Evolutionary conservation across 2,797 vertebrate species (phyloP).

Genomic region (Dromococcyx pavoninus): DNA sequence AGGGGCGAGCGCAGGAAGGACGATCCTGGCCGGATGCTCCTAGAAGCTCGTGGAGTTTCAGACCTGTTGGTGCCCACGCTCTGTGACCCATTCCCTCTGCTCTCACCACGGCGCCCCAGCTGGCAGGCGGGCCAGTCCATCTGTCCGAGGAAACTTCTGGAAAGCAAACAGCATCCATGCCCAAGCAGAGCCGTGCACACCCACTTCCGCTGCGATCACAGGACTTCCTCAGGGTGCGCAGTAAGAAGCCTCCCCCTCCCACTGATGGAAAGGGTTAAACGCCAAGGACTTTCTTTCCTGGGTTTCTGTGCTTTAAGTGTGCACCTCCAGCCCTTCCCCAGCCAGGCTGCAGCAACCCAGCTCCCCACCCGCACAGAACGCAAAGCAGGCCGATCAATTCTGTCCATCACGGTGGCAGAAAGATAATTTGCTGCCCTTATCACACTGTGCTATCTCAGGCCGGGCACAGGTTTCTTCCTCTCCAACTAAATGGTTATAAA

Average conservation of each 20-base stretch:
- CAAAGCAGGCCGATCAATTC: not conserved
- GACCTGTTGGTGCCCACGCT: not conserved
- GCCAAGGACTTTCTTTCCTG: not conserved
- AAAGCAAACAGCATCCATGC: not conserved
- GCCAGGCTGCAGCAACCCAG: not conserved
- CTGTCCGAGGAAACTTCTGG: constrained; percentile 8
- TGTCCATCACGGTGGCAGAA: not conserved
- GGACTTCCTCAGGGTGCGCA: not conserved
- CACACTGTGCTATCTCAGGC: not conserved
- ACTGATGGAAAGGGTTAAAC: not conserved
- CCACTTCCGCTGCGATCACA: not conserved
- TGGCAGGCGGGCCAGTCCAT: not conserved
- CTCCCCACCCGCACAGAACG: not conserved
- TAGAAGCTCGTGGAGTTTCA: not conserved
- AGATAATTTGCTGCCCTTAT: constrained; percentile 43
- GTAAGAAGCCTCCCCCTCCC: not conserved
- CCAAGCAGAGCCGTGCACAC: not conserved
- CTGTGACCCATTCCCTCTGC: not conserved
- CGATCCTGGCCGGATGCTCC: not conserved
- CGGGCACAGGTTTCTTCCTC: not conserved
- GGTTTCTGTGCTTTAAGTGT: not conserved
- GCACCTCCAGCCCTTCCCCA: not conserved
- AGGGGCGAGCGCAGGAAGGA: not conserved
- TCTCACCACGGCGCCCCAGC: accelerated
- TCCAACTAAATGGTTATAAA: constrained; percentile 32